Conservation (phyloP, 35 echinoderm and acorn worm genomes). For the Holothuria glaberrima region DNA sequence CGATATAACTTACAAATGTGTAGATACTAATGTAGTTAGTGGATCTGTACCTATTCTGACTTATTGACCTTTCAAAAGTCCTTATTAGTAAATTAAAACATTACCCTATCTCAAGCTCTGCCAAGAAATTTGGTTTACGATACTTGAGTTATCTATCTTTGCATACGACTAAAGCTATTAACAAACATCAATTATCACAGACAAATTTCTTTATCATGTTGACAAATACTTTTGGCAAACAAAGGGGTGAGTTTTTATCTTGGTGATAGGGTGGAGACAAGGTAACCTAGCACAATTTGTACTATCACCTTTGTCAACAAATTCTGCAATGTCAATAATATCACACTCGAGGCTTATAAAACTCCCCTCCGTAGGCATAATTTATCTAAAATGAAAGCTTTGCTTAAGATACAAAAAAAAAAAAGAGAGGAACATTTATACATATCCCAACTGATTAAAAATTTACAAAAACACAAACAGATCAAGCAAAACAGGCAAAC, state of each 20-base stretch:
- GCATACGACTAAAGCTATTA: not conserved
- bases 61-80: constrained; percentile 24
- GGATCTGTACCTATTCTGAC: not conserved
- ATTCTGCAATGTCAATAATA: not conserved
- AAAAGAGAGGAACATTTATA: no score
- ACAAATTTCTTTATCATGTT: constrained; percentile 52
- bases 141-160: constrained; percentile 1
- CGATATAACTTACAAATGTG: no score
- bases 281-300: constrained; percentile 26
- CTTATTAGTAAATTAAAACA: constrained; percentile 41
- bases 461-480: no score
- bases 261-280: constrained; percentile 24
- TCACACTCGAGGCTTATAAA: no score
- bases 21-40: no score
- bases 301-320: not conserved
- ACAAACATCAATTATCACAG: constrained; percentile 26
- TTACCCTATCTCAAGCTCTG: not conserved
- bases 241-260: constrained; percentile 15
- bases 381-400: no score
- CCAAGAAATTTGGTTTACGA: not conserved
- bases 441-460: no score
- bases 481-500: no score
- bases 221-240: constrained; percentile 32
- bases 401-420: no score
- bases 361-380: no score